phyloP scores from a whole-genome alignment of 2,113 vertebrate species.

The Dasypus novemcinctus region DNA sequence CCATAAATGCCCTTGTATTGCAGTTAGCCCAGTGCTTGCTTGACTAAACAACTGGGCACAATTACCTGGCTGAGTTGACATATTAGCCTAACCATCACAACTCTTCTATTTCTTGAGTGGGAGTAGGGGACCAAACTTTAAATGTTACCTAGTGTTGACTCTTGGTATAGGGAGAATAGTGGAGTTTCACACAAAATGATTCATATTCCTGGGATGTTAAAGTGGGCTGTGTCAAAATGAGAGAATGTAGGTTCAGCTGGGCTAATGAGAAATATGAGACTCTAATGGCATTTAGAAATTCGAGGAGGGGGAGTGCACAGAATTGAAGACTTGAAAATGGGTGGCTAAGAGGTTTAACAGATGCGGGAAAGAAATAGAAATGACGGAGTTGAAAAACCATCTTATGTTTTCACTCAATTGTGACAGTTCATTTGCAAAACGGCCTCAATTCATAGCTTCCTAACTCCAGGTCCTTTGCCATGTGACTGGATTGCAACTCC shows the following conservation, averaged over 20 bases:
- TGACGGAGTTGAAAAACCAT: background rate
- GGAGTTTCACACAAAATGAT: background rate
- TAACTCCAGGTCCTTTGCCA: background rate
- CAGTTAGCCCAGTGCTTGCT: too few relatives aligned
- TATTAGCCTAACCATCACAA: too few relatives aligned
- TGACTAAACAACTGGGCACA: too few relatives aligned
- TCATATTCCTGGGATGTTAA: background rate
- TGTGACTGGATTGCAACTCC: background rate
- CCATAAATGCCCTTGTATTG: too few relatives aligned
- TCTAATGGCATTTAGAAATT: background rate
- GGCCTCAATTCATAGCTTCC: rapidly evolving
- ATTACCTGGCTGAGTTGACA: too few relatives aligned
- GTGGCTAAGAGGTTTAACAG: background rate
- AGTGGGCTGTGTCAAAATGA: background rate
- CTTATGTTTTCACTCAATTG: background rate
- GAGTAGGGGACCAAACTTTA: background rate
- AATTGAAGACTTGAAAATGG: background rate
- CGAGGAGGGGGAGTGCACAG: background rate
- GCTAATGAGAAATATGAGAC: background rate
- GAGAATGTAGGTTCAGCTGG: background rate
- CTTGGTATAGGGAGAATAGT: background rate
- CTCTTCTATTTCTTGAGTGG: background rate
- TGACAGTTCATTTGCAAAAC: background rate
- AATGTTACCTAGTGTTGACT: background rate
- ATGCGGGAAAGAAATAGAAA: background rate